Evolutionary conservation across 2,797 vertebrate genomes (phyloP).

Genomic region (Platalea minor): DNA sequence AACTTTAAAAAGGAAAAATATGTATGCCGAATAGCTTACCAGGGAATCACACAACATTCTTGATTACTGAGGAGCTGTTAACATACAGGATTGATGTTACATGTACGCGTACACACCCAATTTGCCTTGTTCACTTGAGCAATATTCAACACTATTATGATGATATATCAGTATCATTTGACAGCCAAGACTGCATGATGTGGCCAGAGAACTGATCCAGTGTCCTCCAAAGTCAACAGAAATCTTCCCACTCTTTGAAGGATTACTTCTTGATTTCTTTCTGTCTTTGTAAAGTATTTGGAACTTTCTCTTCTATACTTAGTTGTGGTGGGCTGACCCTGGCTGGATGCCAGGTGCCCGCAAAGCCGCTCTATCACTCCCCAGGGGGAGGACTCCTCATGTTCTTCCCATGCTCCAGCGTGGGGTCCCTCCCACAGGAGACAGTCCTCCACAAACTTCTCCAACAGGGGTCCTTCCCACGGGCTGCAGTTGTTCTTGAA

Average conservation of each 20-base stretch:
- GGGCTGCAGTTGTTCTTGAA: too few relatives aligned
- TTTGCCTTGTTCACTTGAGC: not conserved
- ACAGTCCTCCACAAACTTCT: too few relatives aligned
- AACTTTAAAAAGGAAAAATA: not conserved
- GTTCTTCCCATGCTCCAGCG: too few relatives aligned
- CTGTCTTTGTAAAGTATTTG: not conserved
- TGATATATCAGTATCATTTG: not conserved
- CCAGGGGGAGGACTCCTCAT: too few relatives aligned
- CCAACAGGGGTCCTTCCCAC: too few relatives aligned
- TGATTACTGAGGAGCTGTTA: not conserved
- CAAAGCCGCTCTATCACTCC: too few relatives aligned
- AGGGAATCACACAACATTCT: not conserved
- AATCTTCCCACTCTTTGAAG: not conserved
- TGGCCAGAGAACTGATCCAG: not conserved
- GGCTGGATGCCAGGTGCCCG: too few relatives aligned
- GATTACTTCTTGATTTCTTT: not conserved
- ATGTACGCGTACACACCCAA: accelerated
- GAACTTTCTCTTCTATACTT: not conserved
- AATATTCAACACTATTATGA: not conserved
- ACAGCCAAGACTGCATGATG: not conserved
- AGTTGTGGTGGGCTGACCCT: not conserved
- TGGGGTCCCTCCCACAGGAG: too few relatives aligned
- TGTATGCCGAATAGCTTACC: not conserved
- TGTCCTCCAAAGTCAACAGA: not conserved
- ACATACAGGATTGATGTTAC: not conserved